Base-by-base conservation (phyloP, 2,113 vertebrate species). In the Hyaena hyaena region DNA sequence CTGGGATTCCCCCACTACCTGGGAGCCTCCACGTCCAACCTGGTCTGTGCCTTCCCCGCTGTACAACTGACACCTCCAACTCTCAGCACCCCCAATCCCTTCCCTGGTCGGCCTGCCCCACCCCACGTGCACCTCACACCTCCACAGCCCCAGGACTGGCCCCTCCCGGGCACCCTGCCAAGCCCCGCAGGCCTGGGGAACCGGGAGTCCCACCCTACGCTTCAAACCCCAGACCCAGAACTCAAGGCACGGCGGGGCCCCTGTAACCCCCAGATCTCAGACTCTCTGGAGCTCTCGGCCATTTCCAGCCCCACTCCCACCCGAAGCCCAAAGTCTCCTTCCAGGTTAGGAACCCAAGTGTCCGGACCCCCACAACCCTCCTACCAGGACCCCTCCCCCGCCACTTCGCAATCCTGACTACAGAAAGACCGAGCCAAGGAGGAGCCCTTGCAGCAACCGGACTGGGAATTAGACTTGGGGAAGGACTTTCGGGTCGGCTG, bases 141-240 rank as follows among this genome's bases (percentile, higher is more conserved):
- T 95, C 95, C 77, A 55, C 63, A 77, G 82, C 73, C 97, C 97
- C 61, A 58, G 81, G 61, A 53, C 69, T 61, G 95, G 96, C 91
- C 97, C 87, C 93, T 95, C 95, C 88, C 0, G 39, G 97, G 97
- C 89, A 74, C 85, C 63, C 8, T 10, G 96, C 97, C 97, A 97
- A 92, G 26, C n/a, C 81, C 77, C 0, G 4, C 17, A 53, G 93
- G 77, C 73, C 82, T 80, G 55, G 84, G 83, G 71, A 96, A 92
- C 71, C 90, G 53, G 69, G 80, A 95, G 63, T 94, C 88, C 81
- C 81, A 93, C 74, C 50, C 26, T 50, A 66, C 71, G 48, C 19
- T 82, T 95, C 76, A n/a, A 71, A 39, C 76, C 73, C 63, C 80
- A 96, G 73, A 88, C 66, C 90, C 26, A 53, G 48, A n/a, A 65